A percentile compares a stretch with the other conserved stretches of the same genome.
These are phyloP conservation scores for Halictus quadricinctus DNA, from an alignment of 2,888 invertebrate genomes.

Conservation along the genomic window DNA sequence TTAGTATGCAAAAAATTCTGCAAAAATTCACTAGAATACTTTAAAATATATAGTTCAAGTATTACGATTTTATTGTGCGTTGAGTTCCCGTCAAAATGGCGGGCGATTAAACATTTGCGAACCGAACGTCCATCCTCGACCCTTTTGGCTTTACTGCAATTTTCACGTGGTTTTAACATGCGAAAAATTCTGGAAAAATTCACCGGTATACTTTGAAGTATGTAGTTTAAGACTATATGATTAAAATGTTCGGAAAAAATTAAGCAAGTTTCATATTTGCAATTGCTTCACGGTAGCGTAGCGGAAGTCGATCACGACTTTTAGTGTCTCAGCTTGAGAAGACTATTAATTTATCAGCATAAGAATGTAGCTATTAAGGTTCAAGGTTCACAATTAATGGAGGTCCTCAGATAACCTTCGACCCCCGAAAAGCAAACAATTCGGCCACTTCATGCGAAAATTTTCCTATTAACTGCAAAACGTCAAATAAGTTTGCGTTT, in stretches of 20 bases:
- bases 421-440: neutral
- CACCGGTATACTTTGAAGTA: neutral
- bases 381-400: neutral
- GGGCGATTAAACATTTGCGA: no score
- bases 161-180: neutral
- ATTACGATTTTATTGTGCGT: no score
- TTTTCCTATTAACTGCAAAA: neutral
- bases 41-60: no score
- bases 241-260: neutral
- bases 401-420: neutral
- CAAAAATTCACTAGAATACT: neutral
- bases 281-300: neutral
- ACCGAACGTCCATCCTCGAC: no score
- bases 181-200: neutral
- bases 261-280: neutral
- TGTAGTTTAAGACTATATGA: neutral
- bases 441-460: neutral
- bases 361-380: neutral
- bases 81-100: no score
- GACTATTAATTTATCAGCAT: neutral
- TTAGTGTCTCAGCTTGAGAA: neutral
- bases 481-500: neutral
- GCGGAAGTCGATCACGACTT: no score
- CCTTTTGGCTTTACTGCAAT: no score
- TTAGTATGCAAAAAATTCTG: neutral